phyloP scores from a whole-genome alignment of 2,113 vertebrate species.

The Burhinus bistriatus region DNA sequence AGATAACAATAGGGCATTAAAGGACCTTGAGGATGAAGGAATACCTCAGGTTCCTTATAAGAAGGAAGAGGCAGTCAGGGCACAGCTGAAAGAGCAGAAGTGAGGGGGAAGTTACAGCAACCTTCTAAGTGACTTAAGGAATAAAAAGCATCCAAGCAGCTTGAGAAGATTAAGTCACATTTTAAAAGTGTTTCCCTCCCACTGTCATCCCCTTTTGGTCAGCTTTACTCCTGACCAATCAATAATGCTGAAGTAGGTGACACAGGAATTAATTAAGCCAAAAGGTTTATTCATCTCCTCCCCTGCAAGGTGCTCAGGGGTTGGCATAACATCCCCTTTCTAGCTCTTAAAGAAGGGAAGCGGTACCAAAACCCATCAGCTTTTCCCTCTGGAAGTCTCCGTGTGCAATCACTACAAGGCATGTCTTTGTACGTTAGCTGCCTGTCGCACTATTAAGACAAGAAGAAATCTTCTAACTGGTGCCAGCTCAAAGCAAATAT shows the following conservation, averaged over 20 bases:
- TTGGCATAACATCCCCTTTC: background rate
- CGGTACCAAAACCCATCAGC: background rate
- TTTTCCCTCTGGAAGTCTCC: background rate
- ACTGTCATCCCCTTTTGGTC: background rate
- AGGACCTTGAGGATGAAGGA: constrained; percentile 39
- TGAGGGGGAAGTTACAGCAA: constrained; percentile 13
- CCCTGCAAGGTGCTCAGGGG: background rate
- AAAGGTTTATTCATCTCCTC: constrained; percentile 12
- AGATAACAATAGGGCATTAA: background rate
- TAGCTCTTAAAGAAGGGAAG: background rate
- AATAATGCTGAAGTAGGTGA: constrained; percentile 15
- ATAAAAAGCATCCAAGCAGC: background rate
- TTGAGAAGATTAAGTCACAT: constrained; percentile 21
- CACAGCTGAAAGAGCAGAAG: constrained; percentile 1
- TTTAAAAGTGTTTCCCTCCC: background rate
- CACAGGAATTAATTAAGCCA: background rate
- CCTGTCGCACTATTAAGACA: background rate
- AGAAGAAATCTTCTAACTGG: background rate
- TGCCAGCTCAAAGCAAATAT: background rate
- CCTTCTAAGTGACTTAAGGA: constrained; percentile 11
- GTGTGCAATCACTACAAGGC: background rate
- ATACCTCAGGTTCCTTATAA: background rate
- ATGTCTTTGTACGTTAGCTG: background rate
- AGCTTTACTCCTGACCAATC: constrained; percentile 1
- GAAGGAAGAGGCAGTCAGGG: background rate